Conservation (phyloP, 2,797 vertebrate species). For the Falco rusticolus region DNA sequence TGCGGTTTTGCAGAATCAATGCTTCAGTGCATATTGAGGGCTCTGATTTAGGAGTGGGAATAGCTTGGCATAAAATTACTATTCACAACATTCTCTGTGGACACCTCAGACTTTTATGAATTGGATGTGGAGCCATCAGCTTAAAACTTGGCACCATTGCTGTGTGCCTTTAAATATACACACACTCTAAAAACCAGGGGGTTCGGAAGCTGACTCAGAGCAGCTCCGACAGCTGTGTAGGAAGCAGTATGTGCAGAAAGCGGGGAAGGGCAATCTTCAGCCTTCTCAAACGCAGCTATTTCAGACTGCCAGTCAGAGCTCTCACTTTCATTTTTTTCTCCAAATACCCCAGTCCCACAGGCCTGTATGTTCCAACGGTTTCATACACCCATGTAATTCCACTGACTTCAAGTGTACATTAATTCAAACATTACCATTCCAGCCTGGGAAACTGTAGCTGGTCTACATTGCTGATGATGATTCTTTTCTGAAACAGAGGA, state of each 20-base stretch:
- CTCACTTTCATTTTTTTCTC: not conserved
- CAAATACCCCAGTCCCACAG: accelerated
- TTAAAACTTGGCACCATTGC: not conserved
- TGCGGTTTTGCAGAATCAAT: not conserved
- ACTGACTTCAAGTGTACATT: not conserved
- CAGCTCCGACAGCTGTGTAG: slow-evolving; percentile 27
- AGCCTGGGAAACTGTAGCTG: not conserved
- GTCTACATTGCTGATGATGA: not conserved
- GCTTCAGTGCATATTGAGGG: not conserved
- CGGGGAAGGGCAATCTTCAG: not conserved
- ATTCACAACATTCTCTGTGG: slow-evolving; percentile 9
- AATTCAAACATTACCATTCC: not conserved
- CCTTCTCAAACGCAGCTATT: not conserved
- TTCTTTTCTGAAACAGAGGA: not conserved
- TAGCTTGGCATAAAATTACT: slow-evolving; percentile 8
- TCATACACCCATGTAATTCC: not conserved
- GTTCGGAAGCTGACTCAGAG: slow-evolving; percentile 47
- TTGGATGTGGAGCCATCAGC: not conserved
- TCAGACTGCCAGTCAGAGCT: not conserved
- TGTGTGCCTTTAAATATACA: slow-evolving; percentile 18
- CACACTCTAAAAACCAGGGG: not conserved
- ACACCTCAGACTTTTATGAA: not conserved
- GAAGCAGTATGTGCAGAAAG: slow-evolving; percentile 8
- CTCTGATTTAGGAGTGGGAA: not conserved
- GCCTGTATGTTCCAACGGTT: not conserved